Evolutionary conservation across 1,140 invertebrate genomes (phyloP).

Genomic region (Drusus annulatus): DNA sequence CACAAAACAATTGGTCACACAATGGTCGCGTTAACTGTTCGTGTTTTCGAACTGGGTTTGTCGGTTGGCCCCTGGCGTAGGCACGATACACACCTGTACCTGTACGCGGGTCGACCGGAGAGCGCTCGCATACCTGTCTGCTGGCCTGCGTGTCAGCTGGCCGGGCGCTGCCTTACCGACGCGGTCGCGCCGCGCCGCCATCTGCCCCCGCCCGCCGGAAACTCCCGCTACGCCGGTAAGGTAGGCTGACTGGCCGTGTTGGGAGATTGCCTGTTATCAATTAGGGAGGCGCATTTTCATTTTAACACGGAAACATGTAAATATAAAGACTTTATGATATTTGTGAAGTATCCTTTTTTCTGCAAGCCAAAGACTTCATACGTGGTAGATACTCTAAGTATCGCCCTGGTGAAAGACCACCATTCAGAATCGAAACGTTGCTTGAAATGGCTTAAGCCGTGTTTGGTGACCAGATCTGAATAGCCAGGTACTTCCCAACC

Average conservation of each 20-base stretch:
- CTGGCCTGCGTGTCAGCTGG: slow-evolving; percentile 39
- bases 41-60: slow-evolving; percentile 3
- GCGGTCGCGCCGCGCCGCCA: background rate
- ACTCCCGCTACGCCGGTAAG: slow-evolving; percentile 4
- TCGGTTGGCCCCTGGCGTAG: background rate
- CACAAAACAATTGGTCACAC: slow-evolving; percentile 25
- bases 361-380: too few species aligned
- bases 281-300: slow-evolving; percentile 6
- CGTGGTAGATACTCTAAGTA: too few species aligned
- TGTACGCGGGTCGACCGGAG: slow-evolving; percentile 27
- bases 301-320: too few species aligned
- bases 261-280: background rate
- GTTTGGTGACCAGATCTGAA: too few species aligned
- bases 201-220: background rate
- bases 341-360: too few species aligned
- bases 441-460: too few species aligned
- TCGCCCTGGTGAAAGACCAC: too few species aligned
- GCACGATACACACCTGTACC: slow-evolving; percentile 27
- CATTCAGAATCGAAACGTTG: too few species aligned
- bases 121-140: slow-evolving; percentile 19
- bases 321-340: too few species aligned
- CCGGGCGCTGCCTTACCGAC: slow-evolving; percentile 19
- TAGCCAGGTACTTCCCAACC: too few species aligned
- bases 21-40: slow-evolving; percentile 14
- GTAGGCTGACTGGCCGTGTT: background rate